Evolutionary conservation across 2,888 invertebrate genomes (phyloP), one percentile per base, ranked within the genome.

Genomic region (Pyrrhia umbra): DNA sequence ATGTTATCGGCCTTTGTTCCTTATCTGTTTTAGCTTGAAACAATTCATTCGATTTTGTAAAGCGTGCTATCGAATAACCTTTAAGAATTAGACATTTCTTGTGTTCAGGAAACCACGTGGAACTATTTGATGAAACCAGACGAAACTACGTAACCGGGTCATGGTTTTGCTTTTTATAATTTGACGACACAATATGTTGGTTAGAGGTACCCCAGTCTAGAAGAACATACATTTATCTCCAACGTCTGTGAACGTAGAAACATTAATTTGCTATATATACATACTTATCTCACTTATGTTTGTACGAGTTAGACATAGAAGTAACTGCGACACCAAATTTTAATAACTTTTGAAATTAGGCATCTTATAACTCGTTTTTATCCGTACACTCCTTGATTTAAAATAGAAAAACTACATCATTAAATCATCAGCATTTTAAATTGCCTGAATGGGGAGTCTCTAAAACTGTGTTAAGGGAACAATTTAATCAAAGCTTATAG

Each of bases 1-100:
- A 84, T 80, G 77, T 81, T 61, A 67, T 72, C 59, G 47, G 57
- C 73, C 71, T 70, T 82, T 84, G 79, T 79, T 76, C 71, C 39
- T 70, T 64, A 66, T 79, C 68, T 66, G 16, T 63, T 58, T 62
- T 60, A 64, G 58, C 70, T 63, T 45, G 5, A 30, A 49, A 52
- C 75, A 54, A 75, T 69, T 61, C 51, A 75, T 69, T 75, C 13
- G 70, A 65, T 61, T 69, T 47, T 45, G 54, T 61, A 40, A 68
- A 55, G 13, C 37, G 21, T 49, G 9, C 15, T 45, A 42, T 27
- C 10, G 20, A 49, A 49, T 42, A 10, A 18, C 34, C 34, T n/a
- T 56, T 46, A 10, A 18, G 20, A 30, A 51, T 51, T 15, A 21
- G 13, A 50, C 18, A 20, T 3, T 20, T 59, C 1, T 20, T 27